A percentile compares a stretch with the other conserved stretches of the same genome.
Conservation (phyloP, 2,113 vertebrate species). For the Dipodomys merriami region DNA sequence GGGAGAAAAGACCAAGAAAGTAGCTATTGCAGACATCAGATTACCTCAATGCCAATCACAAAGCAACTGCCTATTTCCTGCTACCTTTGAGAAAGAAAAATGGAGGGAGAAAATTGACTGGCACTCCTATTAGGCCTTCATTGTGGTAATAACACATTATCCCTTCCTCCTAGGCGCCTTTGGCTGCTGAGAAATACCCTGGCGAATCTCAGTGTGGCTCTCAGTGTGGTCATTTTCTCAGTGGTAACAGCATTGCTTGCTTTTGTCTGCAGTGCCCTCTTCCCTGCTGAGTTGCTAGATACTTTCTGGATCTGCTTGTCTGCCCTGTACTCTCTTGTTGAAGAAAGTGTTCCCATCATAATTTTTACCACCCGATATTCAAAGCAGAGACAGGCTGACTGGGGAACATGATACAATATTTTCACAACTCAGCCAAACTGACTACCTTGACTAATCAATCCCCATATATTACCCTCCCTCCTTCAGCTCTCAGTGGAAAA, state of each 20-base stretch:
- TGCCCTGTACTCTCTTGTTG: not conserved
- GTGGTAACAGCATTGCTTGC: slow-evolving; percentile 41
- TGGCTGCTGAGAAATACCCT: slow-evolving; percentile 64
- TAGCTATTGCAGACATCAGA: not conserved
- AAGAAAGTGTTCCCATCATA: slow-evolving; percentile 46
- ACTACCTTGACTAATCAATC: not conserved
- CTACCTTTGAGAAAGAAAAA: slow-evolving; percentile 48
- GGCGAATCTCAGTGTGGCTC: slow-evolving; percentile 22
- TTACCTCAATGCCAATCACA: slow-evolving; percentile 22
- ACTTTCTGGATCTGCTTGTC: not conserved
- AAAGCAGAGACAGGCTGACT: slow-evolving; percentile 1
- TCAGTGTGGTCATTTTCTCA: slow-evolving; percentile 71
- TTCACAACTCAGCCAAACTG: not conserved
- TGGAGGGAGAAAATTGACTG: slow-evolving; percentile 46
- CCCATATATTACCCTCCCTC: not conserved
- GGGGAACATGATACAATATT: slow-evolving; percentile 14
- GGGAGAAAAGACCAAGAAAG: not conserved
- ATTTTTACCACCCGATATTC: slow-evolving; percentile 45
- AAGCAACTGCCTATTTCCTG: not conserved
- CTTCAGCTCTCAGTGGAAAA: not conserved
- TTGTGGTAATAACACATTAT: slow-evolving; percentile 66
- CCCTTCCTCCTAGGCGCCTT: slow-evolving; percentile 53
- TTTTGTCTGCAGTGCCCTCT: not conserved
- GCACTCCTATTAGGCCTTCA: not conserved
- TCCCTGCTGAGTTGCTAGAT: not conserved